Evolutionary conservation across 2,113 vertebrate species (phyloP), one percentile per base, ranked within the genome.

Genomic region (Pelodiscus sinensis): DNA sequence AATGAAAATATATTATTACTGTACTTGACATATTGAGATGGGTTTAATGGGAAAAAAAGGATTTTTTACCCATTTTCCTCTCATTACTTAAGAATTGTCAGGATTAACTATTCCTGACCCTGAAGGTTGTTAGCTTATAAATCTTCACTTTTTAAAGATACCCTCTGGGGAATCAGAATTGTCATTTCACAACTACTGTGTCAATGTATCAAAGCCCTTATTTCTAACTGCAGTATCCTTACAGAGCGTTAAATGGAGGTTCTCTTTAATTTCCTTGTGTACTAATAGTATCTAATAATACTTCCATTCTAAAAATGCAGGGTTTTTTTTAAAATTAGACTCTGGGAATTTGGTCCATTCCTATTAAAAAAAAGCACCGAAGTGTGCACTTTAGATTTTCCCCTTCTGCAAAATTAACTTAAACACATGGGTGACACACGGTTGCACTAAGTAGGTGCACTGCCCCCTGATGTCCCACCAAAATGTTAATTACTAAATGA

Each of bases 251-350:
- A 92, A 95, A 50, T 14, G 19, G 93, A 87, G 90, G 56, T 82
- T 78, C 75, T 90, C 79, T 87, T 89, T 92, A 84, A 94, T 89
- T 81, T 95, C 92, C 83, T 81, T 83, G n/a, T 84, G 82, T 87
- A 86, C 18, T 86, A 60, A 79, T 82, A 44, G 85, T 95, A 92
- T 80, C 5, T 44, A 44, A 5, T 81, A 93, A 95, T 95, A 96
- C 87, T 92, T 94, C 83, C 85, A 89, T 89, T 92, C 87, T 94
- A 94, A 68, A 85, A 86, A 25, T 84, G 92, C 92, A 85, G 92
- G 68, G 88, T 89, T 92, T 90, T 75, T 87, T 87, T 92, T 82
- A 85, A 95, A 94, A 97, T 96, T 92, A 95, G 92, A 97, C 85
- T 90, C 90, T 96, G 56, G 90, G 89, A 90, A 85, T 94, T 54